phyloP scores from a whole-genome alignment of 2,797 vertebrate genomes.

The Pantherophis vulpinus region DNA sequence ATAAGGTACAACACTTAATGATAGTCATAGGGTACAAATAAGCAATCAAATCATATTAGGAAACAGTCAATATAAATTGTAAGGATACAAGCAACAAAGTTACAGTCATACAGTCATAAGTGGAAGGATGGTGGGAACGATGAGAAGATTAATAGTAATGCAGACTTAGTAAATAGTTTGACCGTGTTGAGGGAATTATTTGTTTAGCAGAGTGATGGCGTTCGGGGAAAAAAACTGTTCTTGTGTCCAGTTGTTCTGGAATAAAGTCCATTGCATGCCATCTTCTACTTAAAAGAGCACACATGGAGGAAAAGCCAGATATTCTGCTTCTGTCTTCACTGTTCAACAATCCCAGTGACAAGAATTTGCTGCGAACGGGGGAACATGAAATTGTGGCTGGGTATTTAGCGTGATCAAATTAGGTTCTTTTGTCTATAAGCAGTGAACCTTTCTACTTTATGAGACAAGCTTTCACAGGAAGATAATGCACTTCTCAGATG shows the following conservation, averaged over 20 bases:
- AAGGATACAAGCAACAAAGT: no score
- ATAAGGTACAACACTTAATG: no score
- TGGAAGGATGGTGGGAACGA: no score
- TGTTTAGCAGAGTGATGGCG: no score
- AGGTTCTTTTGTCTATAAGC: constrained; percentile 63
- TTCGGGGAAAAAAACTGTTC: no score
- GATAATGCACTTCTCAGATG: constrained; percentile 55
- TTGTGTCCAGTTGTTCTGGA: background rate
- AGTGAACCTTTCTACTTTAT: constrained; percentile 54
- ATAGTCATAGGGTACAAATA: no score
- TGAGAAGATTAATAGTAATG: no score
- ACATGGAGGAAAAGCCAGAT: constrained; percentile 42
- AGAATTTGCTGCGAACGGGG: constrained; percentile 65
- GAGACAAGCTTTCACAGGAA: constrained; percentile 53
- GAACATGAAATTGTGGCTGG: constrained; percentile 63
- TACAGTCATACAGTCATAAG: no score
- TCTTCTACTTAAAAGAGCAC: constrained; percentile 17
- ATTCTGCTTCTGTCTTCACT: constrained; percentile 35
- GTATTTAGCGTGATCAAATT: constrained; percentile 61
- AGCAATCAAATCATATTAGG: no score
- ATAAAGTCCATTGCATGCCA: constrained; percentile 27
- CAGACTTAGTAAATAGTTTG: no score
- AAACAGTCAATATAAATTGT: no score
- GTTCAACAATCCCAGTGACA: constrained; percentile 42
- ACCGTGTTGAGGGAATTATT: no score